Conservation (phyloP, 2,113 vertebrate species). For the Variabilichromis moorii region DNA sequence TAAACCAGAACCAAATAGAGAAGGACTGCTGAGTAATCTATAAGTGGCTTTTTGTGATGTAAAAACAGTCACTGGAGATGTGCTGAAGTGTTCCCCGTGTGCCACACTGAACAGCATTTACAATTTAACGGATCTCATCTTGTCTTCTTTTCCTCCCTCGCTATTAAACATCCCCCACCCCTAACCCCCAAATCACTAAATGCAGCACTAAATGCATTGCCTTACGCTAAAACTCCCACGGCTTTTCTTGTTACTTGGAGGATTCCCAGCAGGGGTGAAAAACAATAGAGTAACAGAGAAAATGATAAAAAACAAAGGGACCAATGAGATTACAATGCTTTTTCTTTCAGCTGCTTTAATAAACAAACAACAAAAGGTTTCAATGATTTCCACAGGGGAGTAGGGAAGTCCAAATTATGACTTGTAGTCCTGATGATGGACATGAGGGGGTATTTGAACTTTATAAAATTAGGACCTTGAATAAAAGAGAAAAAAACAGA, state of each 20-base stretch:
- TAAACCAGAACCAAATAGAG: constrained; percentile 4
- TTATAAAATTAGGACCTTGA: neutral
- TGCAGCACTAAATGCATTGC: neutral
- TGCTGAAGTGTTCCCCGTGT: neutral
- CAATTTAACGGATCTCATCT: neutral
- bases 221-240: neutral
- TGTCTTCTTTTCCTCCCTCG: neutral
- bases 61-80: neutral
- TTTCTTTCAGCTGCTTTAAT: neutral
- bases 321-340: neutral
- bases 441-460: neutral
- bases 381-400: neutral
- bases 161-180: neutral
- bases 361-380: neutral
- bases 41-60: neutral
- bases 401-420: neutral
- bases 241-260: neutral
- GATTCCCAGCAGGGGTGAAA: neutral
- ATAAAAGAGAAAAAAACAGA: neutral
- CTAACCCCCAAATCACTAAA: neutral
- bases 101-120: neutral
- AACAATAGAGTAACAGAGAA: neutral
- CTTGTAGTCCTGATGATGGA: neutral
- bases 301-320: neutral
- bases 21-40: neutral